phyloP scores from a whole-genome alignment of 2,113 vertebrate species.

The Rhabdornis inornatus region DNA sequence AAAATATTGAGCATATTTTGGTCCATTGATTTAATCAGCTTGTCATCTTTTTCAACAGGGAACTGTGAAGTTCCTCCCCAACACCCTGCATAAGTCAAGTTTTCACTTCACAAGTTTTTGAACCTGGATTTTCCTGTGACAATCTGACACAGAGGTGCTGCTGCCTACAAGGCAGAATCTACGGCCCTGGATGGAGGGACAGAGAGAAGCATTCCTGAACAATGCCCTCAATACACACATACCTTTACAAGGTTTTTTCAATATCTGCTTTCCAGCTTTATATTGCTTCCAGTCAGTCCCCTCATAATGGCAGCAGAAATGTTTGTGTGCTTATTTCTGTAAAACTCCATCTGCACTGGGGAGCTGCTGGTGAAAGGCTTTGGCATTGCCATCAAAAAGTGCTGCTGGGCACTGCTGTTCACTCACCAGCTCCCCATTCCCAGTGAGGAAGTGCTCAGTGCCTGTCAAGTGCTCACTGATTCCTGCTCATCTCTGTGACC shows the following conservation, averaged over 20 bases:
- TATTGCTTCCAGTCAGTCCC: not conserved
- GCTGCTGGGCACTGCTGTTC: slow-evolving; percentile 28
- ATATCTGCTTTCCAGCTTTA: not conserved
- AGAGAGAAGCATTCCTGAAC: not conserved
- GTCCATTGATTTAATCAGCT: not conserved
- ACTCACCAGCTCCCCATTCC: slow-evolving; percentile 21
- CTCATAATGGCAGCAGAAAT: not conserved
- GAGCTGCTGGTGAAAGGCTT: slow-evolving; percentile 7
- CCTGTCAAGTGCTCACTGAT: slow-evolving; percentile 9
- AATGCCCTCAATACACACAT: not conserved
- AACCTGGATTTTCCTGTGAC: not conserved
- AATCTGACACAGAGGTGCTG: not conserved
- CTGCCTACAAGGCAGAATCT: not conserved
- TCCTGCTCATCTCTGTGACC: not conserved
- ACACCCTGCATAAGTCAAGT: not conserved
- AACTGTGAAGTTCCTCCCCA: not conserved
- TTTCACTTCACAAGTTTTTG: not conserved
- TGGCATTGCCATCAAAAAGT: not conserved
- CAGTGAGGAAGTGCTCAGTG: not conserved
- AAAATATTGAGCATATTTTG: not conserved
- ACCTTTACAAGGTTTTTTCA: not conserved
- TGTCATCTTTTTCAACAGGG: not conserved
- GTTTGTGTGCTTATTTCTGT: not conserved
- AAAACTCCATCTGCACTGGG: not conserved
- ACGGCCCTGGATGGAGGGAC: not conserved